These are phyloP conservation scores for Penaeus japonicus DNA, from an alignment of 1,140 invertebrate genomes.

Conservation along the genomic window DNA sequence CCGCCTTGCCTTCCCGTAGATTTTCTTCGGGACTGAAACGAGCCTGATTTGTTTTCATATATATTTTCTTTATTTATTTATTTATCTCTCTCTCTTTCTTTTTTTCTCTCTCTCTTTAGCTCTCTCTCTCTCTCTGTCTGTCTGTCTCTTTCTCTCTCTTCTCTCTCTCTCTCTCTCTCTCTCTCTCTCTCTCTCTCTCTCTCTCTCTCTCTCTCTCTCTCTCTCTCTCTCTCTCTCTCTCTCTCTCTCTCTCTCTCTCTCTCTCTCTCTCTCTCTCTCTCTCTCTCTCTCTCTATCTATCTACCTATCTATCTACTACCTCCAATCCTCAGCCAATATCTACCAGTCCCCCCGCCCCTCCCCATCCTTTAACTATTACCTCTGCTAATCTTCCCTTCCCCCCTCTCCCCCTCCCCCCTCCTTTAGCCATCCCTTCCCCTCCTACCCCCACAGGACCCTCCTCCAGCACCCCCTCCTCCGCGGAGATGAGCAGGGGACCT, in stretches of 20 bases:
- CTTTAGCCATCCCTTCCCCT: background rate
- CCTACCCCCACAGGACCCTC: too few relatives aligned
- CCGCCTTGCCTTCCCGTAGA: too few relatives aligned
- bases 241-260: background rate
- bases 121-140: background rate
- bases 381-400: too few relatives aligned
- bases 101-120: background rate
- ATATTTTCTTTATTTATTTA: background rate
- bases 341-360: background rate
- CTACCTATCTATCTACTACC: too few relatives aligned
- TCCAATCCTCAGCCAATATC: background rate
- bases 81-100: background rate
- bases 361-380: background rate
- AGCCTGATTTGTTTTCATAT: background rate
- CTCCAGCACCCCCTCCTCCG: too few relatives aligned
- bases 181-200: background rate
- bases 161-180: too few relatives aligned
- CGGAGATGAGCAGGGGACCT: too few relatives aligned
- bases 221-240: background rate
- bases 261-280: background rate
- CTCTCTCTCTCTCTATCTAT: background rate
- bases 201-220: too few relatives aligned
- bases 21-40: too few relatives aligned
- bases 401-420: background rate
- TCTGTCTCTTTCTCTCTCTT: background rate